Conservation (phyloP, 2,113 vertebrate species). For the Periophthalmus modestus region DNA sequence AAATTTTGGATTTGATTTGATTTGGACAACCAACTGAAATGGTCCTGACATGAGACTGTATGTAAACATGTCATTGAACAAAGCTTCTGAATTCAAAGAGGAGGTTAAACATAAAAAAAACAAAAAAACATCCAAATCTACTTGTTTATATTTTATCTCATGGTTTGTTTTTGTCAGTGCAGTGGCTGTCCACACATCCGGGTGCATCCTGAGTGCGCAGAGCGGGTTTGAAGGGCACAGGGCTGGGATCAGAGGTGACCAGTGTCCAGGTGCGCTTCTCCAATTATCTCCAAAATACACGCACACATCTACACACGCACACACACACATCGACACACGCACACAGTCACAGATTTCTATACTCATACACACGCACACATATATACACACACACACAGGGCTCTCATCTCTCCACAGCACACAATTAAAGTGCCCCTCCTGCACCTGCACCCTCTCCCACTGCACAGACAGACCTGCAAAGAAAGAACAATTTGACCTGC, state of each 20-base stretch:
- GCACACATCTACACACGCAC: constrained; percentile 14
- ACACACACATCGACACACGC: constrained; percentile 15
- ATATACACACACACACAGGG: constrained; percentile 19
- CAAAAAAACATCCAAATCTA: neutral
- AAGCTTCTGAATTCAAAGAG: too few relatives aligned
- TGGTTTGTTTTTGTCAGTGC: constrained; percentile 3
- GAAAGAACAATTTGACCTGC: constrained; percentile 44
- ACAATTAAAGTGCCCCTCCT: constrained; percentile 55
- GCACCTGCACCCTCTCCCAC: constrained; percentile 55
- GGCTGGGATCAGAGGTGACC: constrained; percentile 63
- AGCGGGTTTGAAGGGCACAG: constrained; percentile 61
- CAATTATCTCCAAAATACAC: constrained; percentile 60
- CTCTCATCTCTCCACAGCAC: constrained; percentile 46
- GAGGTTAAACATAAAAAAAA: neutral
- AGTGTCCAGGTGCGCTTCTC: constrained; percentile 69
- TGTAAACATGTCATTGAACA: too few relatives aligned
- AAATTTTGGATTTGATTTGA: too few relatives aligned
- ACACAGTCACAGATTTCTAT: too few relatives aligned
- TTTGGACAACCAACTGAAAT: too few relatives aligned
- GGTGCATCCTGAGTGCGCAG: constrained; percentile 38
- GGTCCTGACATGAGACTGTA: too few relatives aligned
- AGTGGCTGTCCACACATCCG: constrained; percentile 18
- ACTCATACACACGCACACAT: constrained; percentile 5
- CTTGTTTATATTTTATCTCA: neutral
- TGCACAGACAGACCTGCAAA: constrained; percentile 23